These are phyloP conservation scores for Phoenicopterus ruber DNA, from an alignment of 2,113 vertebrate genomes.

Conservation along the genomic window DNA sequence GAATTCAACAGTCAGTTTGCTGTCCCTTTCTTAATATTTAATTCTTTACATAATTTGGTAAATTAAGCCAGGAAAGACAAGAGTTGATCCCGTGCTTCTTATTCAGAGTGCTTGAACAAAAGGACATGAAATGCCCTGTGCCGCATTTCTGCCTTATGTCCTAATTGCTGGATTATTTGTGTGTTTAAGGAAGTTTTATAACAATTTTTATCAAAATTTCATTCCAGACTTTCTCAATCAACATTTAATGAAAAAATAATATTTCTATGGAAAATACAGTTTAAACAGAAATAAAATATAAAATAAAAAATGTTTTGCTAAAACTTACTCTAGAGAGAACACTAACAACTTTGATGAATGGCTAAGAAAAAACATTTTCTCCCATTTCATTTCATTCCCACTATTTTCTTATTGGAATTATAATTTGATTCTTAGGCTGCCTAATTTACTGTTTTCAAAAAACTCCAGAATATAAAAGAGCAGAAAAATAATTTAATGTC, in stretches of 20 bases:
- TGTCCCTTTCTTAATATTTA: not conserved
- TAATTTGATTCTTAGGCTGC: not conserved
- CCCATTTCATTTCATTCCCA: not conserved
- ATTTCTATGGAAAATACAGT: not conserved
- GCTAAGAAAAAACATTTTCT: not conserved
- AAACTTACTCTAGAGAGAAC: rapidly evolving
- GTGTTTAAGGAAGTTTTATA: not conserved
- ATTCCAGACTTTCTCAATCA: not conserved
- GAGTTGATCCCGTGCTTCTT: not conserved
- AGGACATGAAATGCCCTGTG: not conserved
- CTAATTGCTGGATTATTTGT: not conserved
- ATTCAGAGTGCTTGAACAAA: not conserved
- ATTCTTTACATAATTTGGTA: not conserved
- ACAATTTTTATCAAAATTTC: not conserved
- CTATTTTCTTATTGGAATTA: not conserved
- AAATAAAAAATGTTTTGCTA: not conserved
- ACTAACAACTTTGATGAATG: not conserved
- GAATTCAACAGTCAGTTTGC: not conserved
- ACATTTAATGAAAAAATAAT: not conserved
- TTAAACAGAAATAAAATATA: not conserved
- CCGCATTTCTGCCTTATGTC: not conserved
- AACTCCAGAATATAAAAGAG: not conserved
- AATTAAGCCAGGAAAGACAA: not conserved
- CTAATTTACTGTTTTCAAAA: not conserved
- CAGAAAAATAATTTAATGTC: not conserved